phyloP scores from a whole-genome alignment of 2,113 vertebrate species.

The Dendropsophus ebraccatus region DNA sequence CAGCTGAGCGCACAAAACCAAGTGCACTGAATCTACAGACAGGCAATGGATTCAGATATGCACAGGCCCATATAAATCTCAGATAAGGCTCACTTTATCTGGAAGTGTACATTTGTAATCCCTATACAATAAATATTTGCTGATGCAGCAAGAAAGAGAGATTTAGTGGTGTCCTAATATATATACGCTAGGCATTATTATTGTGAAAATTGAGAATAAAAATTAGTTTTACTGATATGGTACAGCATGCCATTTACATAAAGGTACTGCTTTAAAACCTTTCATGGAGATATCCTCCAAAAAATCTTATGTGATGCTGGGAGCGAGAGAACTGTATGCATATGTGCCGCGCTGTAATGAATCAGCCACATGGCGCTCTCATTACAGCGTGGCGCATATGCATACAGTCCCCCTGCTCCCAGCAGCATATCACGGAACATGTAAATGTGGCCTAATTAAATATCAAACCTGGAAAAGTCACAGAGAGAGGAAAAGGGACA shows the following conservation, averaged over 20 bases:
- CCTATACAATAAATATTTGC: constrained; percentile 29
- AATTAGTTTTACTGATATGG: background rate
- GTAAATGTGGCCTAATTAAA: background rate
- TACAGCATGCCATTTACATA: background rate
- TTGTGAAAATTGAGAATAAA: background rate
- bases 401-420: no score
- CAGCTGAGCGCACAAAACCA: background rate
- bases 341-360: no score
- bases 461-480: background rate
- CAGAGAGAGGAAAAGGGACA: no score
- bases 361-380: no score
- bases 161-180: background rate
- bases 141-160: constrained; percentile 10
- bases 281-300: background rate
- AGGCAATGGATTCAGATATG: constrained; percentile 13
- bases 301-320: background rate
- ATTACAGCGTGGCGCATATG: no score
- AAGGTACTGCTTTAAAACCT: background rate
- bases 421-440: no score
- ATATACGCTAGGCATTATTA: background rate
- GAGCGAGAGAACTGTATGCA: no score
- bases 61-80: constrained; percentile 6
- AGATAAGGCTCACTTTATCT: constrained; percentile 7
- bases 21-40: background rate
- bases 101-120: constrained; percentile 32